These are phyloP conservation scores for Pangasius sanitwongsei DNA, from an alignment of 2,797 vertebrate species.

Conservation along the genomic window DNA sequence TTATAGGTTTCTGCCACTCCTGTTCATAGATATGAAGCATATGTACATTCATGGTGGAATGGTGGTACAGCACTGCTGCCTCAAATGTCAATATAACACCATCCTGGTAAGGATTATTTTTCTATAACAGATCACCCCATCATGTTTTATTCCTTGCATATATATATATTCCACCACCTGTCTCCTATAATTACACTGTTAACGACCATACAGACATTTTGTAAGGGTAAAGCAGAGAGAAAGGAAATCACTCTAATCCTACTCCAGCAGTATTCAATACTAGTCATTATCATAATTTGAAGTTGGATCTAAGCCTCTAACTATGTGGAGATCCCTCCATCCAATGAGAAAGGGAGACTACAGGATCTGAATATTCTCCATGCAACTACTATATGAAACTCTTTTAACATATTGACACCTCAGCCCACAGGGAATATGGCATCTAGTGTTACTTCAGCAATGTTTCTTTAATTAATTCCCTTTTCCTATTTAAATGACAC, in stretches of 20 bases:
- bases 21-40: no score
- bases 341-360: neutral
- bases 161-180: neutral
- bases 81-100: no score
- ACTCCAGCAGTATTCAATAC: neutral
- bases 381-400: neutral
- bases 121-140: neutral
- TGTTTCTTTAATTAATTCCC: conserved; percentile 22
- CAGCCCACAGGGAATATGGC: neutral
- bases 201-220: conserved; percentile 2
- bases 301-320: conserved; percentile 16
- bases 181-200: conserved; percentile 10
- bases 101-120: neutral
- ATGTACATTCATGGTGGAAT: no score
- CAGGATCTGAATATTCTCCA: conserved; percentile 1
- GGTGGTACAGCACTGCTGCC: no score
- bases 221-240: conserved; percentile 10
- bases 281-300: conserved; percentile 20
- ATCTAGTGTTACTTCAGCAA: conserved; percentile 8
- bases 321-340: neutral
- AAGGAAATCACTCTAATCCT: neutral
- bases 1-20: neutral
- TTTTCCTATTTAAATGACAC: conserved; percentile 25
- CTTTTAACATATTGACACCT: conserved; percentile 10
- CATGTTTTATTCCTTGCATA: neutral